Evolutionary conservation across 2,113 vertebrate genomes (phyloP).

Genomic region (Eurypyga helias): DNA sequence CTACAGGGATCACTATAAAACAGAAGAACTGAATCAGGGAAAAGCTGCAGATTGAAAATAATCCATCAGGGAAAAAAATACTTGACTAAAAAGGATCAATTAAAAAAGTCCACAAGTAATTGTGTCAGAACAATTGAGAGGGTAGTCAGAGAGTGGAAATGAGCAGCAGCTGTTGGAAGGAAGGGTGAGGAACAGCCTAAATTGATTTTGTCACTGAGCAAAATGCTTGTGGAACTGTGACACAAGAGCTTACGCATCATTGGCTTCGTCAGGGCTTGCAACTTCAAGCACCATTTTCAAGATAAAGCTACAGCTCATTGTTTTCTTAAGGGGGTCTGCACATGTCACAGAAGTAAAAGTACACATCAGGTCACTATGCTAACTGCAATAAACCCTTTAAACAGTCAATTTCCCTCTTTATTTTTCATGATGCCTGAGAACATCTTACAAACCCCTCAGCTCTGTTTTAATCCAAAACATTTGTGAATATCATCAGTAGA

Average conservation of each 20-base stretch:
- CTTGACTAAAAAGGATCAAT: neutral
- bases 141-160: neutral
- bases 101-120: neutral
- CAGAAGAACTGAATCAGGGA: neutral
- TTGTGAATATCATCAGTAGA: neutral
- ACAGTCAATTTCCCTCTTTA: neutral
- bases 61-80: neutral
- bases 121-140: neutral
- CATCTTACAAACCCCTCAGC: neutral
- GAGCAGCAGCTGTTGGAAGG: neutral
- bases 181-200: neutral
- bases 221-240: neutral
- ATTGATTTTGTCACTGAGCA: neutral
- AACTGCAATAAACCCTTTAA: neutral
- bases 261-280: neutral
- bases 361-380: neutral
- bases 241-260: neutral
- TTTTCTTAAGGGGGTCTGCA: neutral
- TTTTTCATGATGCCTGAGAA: neutral
- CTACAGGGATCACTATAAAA: neutral
- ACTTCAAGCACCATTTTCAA: neutral
- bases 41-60: neutral
- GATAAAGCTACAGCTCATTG: neutral
- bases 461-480: neutral
- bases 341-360: neutral